Conservation (phyloP, 1,140 invertebrate species). For the Bombus picipes region DNA sequence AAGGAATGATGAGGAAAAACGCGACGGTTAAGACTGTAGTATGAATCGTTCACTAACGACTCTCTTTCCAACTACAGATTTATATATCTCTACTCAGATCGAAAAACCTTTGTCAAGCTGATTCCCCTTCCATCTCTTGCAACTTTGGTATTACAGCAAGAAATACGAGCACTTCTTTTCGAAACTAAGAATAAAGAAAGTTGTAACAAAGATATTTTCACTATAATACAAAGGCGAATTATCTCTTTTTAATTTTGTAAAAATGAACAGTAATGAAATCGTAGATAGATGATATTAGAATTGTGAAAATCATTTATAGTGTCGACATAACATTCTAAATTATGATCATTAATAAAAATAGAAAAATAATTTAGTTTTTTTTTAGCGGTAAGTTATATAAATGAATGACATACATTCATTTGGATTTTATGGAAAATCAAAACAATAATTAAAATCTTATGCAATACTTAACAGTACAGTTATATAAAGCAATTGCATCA, state of each 20-base stretch:
- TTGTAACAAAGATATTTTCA: neutral
- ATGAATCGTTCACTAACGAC: neutral
- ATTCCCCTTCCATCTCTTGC: neutral
- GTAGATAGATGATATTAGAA: neutral
- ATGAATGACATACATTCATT: neutral
- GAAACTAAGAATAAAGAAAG: neutral
- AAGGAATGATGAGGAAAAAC: neutral
- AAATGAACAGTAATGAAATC: neutral
- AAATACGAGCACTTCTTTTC: neutral
- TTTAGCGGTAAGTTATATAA: neutral
- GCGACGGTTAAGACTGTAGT: neutral
- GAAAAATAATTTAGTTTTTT: neutral
- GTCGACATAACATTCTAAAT: neutral
- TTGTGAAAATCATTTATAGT: neutral
- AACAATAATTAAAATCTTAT: neutral
- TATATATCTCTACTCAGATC: slow-evolving; percentile 14
- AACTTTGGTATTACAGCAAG: slow-evolving; percentile 1
- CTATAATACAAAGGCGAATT: neutral
- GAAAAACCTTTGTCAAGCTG: slow-evolving; percentile 36
- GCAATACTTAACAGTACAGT: neutral
- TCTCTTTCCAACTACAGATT: slow-evolving; percentile 1
- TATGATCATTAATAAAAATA: neutral
- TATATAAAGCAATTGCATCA: neutral
- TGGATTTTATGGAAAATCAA: neutral
- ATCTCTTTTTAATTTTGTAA: neutral